These are phyloP conservation scores for Aythya fuligula DNA, from an alignment of 2,797 vertebrate species.

Conservation along the genomic window DNA sequence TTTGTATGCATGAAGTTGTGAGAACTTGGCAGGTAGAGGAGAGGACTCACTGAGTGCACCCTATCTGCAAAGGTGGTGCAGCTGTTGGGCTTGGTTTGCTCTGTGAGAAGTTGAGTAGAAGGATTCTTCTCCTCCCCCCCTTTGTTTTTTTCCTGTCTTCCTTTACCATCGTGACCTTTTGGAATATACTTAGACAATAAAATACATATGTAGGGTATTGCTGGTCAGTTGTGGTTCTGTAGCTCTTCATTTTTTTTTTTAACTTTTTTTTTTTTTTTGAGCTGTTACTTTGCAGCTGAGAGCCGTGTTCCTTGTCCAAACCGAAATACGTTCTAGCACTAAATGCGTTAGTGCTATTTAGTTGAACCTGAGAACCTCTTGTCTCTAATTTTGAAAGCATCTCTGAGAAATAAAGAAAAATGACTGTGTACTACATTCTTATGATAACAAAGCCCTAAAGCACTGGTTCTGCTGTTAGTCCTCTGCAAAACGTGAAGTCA, in stretches of 20 bases:
- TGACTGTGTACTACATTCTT: background rate
- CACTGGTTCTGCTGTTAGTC: background rate
- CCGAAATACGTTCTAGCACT: background rate
- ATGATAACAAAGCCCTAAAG: background rate
- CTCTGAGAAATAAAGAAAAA: background rate
- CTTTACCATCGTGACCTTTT: background rate
- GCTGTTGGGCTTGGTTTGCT: background rate
- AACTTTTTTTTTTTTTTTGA: background rate
- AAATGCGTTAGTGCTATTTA: background rate
- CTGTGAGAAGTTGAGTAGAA: background rate
- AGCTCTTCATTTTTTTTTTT: background rate
- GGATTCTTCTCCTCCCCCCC: no score
- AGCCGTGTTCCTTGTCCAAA: background rate
- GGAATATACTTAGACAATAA: background rate
- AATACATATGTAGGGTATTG: background rate
- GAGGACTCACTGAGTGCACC: rapidly evolving
- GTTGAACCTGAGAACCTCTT: background rate
- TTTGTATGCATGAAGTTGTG: background rate
- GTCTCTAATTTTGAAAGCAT: background rate
- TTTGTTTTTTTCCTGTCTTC: background rate
- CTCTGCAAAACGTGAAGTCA: background rate
- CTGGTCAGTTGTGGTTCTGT: background rate
- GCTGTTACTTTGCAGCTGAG: background rate
- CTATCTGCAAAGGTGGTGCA: background rate
- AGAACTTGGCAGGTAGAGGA: background rate